Evolutionary conservation across 2,888 invertebrate species (phyloP), one percentile per base, ranked within the genome.

Genomic region (Coelopa pilipes): DNA sequence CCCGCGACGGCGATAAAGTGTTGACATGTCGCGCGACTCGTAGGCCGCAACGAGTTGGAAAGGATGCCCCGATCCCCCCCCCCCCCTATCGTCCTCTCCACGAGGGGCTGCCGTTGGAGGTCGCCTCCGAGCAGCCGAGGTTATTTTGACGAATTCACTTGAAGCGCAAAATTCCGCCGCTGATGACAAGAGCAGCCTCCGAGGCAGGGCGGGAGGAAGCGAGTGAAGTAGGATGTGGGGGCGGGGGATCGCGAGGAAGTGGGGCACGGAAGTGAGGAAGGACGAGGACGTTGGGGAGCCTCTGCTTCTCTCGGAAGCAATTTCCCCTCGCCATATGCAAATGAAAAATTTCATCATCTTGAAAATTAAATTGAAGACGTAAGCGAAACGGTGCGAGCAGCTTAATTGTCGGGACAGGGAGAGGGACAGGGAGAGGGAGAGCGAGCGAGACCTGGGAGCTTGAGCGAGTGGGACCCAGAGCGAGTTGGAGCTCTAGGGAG

Each of bases 321-420:
- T 53, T 53, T 66, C 50, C 50, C 13, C 49, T 17, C 12, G 50
- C 66, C 66, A 50, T 24, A 66, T 66, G 66, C 50, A 69, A 69
- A 57, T 59, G 57, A 69, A 69, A 49, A 66, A 66, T 50, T 66
- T 66, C n/a, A 66, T 66, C 66, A 66, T 66, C 66, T 66, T 70
- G 49, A 50, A 62, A 70, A 62, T 63, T 63, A 70, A 70, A 70
- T 70, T 63, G 70, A 70, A 70, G 62, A 63, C 53, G 53, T 70
- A 63, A 34, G 62, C 70, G 34, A 49, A 11, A 11, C 17, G 55
- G 15, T 57, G 45, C 15, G 34, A 60, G 60, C 13, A 57, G 68
- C 55, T 55, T 59, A 69, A 57, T 45, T 69, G 57, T 45, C 10
- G 45, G 4, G 15, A 24, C 1, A 45, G 12, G 7, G 34, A 34